These are phyloP conservation scores for Pangasianodon hypophthalmus DNA, from an alignment of 2,113 vertebrate genomes.

Conservation along the genomic window DNA sequence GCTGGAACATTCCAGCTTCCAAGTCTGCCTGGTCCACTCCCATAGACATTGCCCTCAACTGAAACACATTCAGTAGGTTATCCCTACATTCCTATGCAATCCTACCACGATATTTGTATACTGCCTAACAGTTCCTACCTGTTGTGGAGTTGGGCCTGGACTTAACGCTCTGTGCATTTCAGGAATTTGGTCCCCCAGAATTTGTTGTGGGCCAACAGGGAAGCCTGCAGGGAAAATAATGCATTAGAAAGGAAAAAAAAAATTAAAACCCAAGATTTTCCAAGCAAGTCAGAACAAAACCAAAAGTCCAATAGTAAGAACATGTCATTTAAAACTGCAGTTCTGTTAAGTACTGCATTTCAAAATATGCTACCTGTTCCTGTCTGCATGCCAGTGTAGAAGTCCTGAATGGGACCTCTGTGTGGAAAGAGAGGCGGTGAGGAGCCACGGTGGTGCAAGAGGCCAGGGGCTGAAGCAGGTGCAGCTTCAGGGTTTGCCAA, in stretches of 20 bases:
- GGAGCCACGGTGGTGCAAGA: slow-evolving; percentile 80
- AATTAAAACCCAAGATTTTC: not conserved
- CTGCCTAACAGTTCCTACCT: slow-evolving; percentile 35
- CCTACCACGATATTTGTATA: not conserved
- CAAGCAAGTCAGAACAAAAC: not conserved
- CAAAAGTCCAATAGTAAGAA: not conserved
- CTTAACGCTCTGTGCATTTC: slow-evolving; percentile 84
- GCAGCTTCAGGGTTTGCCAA: slow-evolving; percentile 78
- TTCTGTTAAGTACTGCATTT: not conserved
- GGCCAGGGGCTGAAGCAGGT: slow-evolving; percentile 63
- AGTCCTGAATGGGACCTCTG: slow-evolving; percentile 87
- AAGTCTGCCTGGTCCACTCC: slow-evolving; percentile 85
- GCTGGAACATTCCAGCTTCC: slow-evolving; percentile 84
- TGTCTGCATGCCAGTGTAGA: slow-evolving; percentile 82
- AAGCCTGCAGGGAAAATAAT: slow-evolving; percentile 72
- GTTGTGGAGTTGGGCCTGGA: slow-evolving; percentile 73
- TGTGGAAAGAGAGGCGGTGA: slow-evolving; percentile 88
- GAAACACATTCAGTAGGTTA: not conserved
- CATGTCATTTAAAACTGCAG: not conserved
- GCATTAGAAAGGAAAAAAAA: not conserved
- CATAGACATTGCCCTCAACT: slow-evolving; percentile 82
- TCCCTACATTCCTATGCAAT: not conserved
- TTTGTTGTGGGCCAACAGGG: slow-evolving; percentile 78
- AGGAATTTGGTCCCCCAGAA: slow-evolving; percentile 85
- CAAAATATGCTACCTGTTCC: slow-evolving; percentile 73